phyloP scores from a whole-genome alignment of 2,797 vertebrate species.

The Florisuga fusca region DNA sequence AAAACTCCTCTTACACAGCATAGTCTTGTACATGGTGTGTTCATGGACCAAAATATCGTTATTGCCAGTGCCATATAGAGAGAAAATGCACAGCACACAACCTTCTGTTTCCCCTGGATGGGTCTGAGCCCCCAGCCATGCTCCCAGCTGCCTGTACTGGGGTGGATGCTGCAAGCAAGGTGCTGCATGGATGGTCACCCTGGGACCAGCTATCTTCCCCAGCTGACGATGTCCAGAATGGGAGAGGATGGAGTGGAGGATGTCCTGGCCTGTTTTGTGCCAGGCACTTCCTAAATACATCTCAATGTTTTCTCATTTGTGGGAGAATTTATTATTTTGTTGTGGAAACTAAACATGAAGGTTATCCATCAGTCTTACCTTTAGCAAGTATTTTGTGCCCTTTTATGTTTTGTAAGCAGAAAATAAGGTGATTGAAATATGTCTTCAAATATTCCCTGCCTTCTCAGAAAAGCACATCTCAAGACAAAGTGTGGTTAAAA shows the following conservation, averaged over 20 bases:
- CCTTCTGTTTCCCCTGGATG: not conserved
- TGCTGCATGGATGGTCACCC: fast-evolving
- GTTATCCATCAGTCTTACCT: not conserved
- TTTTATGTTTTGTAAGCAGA: not conserved
- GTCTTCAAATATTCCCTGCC: not conserved
- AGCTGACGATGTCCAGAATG: not conserved
- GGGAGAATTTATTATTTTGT: not conserved
- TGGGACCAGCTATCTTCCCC: fast-evolving
- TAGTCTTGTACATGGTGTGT: fast-evolving
- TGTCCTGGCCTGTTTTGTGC: not conserved
- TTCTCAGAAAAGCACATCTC: not conserved
- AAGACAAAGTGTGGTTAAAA: not conserved
- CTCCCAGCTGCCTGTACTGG: not conserved
- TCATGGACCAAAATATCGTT: not conserved
- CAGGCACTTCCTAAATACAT: not conserved
- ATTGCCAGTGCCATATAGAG: not conserved
- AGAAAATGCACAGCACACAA: not conserved
- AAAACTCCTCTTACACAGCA: not conserved
- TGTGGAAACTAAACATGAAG: not conserved
- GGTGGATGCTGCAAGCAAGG: fast-evolving
- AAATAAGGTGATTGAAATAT: not conserved
- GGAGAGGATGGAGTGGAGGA: fast-evolving
- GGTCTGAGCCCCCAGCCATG: fast-evolving
- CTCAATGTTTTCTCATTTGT: fast-evolving
- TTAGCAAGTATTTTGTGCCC: not conserved